Evolutionary conservation across 2,113 vertebrate species (phyloP), one percentile per base, ranked within the genome.

Genomic region (Callionymus lyra): DNA sequence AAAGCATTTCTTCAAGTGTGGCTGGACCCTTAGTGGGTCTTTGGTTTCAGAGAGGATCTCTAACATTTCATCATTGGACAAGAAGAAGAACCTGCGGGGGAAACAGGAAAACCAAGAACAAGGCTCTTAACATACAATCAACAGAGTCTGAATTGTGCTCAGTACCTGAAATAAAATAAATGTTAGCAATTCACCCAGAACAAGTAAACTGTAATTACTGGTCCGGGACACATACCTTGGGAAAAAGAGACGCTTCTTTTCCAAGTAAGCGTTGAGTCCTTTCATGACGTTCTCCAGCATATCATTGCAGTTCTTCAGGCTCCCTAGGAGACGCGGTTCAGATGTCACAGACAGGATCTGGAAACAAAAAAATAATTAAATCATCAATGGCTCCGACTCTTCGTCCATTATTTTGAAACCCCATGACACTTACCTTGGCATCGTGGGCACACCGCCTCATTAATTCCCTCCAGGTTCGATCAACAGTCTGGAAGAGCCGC

Each of bases 21-120:
- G 93, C 56, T 99, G 94, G 47, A 99, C 94, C 66, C 86, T 84
- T 31, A 88, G 80, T 32, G 95, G 94, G 68, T 99, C 93, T 64
- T 97, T 97, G 40, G 92, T 97, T 75, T 97, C 95, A 1, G 94
- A 98, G 3, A 99, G 80, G 68, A 99, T 99, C 72, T 97, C 95
- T 66, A 99, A 70, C 92, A 99, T 98, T 85, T 99, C 95, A 73
- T 98, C 93, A 41, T 97, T 97, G 39, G 95, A 97, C 56, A 98
- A 81, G 68, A 97, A 96, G 81, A 97, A 97, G 70, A 97, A 97
- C 31, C 93, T 96, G 61, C 16, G 13, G 12, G 34, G 34, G 12
- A 60, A 59, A 6, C 6, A 21, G 34, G 12, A 35, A 35, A 12
- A 53, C 6, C 3, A 38, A 35, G 47, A 37, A 32, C 2, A 35